These are phyloP conservation scores for Mastigias papua DNA, from an alignment of 30 jellyfish, hydroid and myxozoan genomes.

Conservation along the genomic window DNA sequence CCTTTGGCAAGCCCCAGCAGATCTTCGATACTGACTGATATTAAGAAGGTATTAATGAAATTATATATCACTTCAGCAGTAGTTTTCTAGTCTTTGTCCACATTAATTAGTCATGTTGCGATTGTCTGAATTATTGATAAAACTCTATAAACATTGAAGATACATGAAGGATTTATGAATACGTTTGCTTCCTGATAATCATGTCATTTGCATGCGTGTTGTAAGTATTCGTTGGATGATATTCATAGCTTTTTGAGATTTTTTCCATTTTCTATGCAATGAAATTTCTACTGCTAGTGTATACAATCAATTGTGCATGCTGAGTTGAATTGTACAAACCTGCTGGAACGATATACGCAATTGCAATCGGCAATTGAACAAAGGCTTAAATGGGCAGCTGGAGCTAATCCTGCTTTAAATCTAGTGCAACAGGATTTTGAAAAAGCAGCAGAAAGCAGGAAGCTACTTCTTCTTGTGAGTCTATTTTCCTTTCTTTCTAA, in stretches of 20 bases:
- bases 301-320: conserved; percentile 78
- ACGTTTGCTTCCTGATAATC: no score
- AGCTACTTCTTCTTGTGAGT: conserved; percentile 73
- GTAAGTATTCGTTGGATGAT: no score
- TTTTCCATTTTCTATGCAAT: no score
- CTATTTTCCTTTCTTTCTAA: neutral
- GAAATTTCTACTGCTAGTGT: neutral
- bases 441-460: conserved; percentile 68
- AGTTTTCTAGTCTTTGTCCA: no score
- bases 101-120: no score
- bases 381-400: conserved; percentile 97
- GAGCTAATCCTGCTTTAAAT: conserved; percentile 93
- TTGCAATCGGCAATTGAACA: conserved; percentile 93
- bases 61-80: no score
- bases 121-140: no score
- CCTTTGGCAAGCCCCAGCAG: conserved; percentile 84
- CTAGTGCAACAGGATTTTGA: conserved; percentile 83
- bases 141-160: no score
- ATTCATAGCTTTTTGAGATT: no score
- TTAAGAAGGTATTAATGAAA: conserved; percentile 69
- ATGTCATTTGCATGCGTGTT: no score
- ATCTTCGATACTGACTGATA: conserved; percentile 67
- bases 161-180: no score
- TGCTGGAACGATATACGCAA: conserved; percentile 85
- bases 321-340: conserved; percentile 76